A percentile compares a stretch with the other conserved stretches of the same genome.
These are phyloP conservation scores for Pseudopodoces humilis DNA, from an alignment of 2,113 vertebrate genomes.

Conservation along the genomic window DNA sequence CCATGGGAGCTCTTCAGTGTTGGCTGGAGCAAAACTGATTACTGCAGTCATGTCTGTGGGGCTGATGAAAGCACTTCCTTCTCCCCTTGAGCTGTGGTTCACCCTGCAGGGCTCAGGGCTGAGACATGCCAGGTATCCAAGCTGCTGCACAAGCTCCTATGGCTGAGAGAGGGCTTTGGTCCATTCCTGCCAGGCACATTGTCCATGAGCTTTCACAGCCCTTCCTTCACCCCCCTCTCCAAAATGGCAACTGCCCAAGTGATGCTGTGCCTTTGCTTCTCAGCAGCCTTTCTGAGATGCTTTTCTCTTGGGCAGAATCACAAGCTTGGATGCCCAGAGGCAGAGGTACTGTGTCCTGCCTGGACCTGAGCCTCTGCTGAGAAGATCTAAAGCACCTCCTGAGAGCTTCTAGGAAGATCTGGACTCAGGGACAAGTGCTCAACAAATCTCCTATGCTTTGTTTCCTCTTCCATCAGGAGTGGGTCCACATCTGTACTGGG, in stretches of 20 bases:
- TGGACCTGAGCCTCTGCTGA: neutral
- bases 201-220: neutral
- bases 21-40: neutral
- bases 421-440: neutral
- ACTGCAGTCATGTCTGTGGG: neutral
- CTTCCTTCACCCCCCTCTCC: neutral
- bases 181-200: neutral
- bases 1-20: neutral
- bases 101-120: neutral
- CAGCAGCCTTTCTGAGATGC: neutral
- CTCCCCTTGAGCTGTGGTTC: neutral
- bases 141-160: accelerated
- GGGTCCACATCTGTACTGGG: neutral
- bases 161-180: neutral
- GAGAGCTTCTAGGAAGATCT: neutral
- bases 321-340: neutral
- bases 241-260: neutral
- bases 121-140: neutral
- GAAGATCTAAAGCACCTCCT: neutral
- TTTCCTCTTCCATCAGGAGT: neutral
- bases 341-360: neutral
- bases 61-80: neutral
- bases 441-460: neutral
- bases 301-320: neutral
- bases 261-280: neutral